Base-by-base conservation (phyloP, 2,888 invertebrate genomes). In the Gortyna flavago region DNA sequence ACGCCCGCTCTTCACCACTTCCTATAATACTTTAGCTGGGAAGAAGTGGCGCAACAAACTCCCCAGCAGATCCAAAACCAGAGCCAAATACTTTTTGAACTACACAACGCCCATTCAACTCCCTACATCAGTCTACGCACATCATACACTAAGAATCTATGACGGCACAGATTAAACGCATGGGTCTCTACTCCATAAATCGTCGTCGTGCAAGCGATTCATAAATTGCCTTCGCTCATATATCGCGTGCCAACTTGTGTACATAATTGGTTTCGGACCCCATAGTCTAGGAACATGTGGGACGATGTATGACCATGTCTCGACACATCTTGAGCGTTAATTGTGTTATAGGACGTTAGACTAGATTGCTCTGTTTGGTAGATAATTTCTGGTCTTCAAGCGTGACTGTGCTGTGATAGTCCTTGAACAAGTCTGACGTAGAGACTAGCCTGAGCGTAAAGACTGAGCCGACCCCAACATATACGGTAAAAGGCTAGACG, bases 181-280 rank as follows among this genome's bases (percentile, higher is more conserved):
- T 72, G 79, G 79, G 73, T 78, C 76, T 71, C 64, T 66, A 32
- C 77, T 38, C 69, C 79, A 80, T 88, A 86, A 86, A 87, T 87
- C 61, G 77, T 74, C 51, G 74, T 38, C 85, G 84, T 85, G 80
- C 80, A 76, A 78, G 85, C 87, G 76, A 85, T 80, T 87, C 88
- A 92, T 92, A 92, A 91, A 91, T 91, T 89, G 85, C 88, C 87
- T 87, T 87, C 88, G 87, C 87, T 90, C 91, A 91, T 92, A 92
- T 90, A 93, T 93, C 89, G 91, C 90, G 91, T 89, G 91, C 90
- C 93, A 93, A 92, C 92, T 92, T 91, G 92, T 91, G 93, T 91
- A 91, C 93, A 92, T 94, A 94, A 95, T 94, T 94, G 94, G 93
- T 93, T 93, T 93, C 90, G 71, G 79, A 84, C 73, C 65, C 76